Evolutionary conservation across 1,140 invertebrate species (phyloP).

Genomic region (Drosophila sechellia): DNA sequence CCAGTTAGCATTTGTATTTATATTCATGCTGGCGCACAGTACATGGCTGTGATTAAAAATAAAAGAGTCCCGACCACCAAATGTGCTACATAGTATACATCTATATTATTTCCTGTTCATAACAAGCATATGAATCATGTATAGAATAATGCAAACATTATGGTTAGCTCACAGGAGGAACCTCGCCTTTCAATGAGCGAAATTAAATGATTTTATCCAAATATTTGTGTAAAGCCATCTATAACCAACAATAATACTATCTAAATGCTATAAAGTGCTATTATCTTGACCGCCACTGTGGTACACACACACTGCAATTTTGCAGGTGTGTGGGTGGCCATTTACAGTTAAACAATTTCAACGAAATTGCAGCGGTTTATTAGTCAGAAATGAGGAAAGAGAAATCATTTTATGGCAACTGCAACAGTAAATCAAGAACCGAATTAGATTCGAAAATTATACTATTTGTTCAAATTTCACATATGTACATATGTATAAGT

Average conservation of each 20-base stretch:
- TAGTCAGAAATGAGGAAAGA: conserved; percentile 13
- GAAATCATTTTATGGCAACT: conserved; percentile 20
- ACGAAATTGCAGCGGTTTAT: conserved; percentile 23
- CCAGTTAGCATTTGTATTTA: conserved; percentile 39
- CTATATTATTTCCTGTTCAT: conserved; percentile 7
- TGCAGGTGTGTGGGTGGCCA: conserved; percentile 2
- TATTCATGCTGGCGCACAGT: conserved; percentile 30
- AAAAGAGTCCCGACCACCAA: conserved; percentile 6
- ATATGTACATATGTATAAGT: no score
- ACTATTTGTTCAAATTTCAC: conserved; percentile 19
- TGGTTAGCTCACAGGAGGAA: no score
- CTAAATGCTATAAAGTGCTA: background rate
- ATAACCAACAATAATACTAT: background rate
- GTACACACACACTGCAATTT: background rate
- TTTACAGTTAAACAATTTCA: conserved; percentile 25
- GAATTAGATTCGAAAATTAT: conserved; percentile 17
- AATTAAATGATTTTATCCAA: no score
- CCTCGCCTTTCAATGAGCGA: no score
- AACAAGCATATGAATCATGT: conserved; percentile 16
- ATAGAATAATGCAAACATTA: background rate
- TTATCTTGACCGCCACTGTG: background rate
- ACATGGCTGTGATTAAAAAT: conserved; percentile 28
- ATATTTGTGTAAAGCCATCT: no score
- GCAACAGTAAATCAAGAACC: conserved; percentile 32
- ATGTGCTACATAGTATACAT: background rate